A percentile compares a stretch with the other conserved stretches of the same genome.
Conservation (phyloP, 1,140 invertebrate species). For the Drosophila baimaii region DNA sequence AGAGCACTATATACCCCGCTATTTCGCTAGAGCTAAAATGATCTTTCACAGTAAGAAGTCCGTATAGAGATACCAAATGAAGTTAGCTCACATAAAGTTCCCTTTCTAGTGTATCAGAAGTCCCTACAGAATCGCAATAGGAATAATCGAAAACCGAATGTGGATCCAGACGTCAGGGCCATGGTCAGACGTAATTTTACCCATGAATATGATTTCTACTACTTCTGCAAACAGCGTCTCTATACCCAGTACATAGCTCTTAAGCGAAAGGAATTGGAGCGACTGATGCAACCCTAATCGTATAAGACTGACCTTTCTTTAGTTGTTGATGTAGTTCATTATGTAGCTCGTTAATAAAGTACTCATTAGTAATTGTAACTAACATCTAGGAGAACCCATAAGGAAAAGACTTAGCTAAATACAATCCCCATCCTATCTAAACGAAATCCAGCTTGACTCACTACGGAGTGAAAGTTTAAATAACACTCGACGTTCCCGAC, state of each 20-base stretch:
- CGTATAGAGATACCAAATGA: no score
- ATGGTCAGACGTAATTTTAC: slow-evolving; percentile 93
- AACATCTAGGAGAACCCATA: slow-evolving; percentile 16
- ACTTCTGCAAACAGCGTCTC: slow-evolving; percentile 93
- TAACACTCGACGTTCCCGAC: slow-evolving; percentile 89
- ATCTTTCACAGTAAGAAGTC: slow-evolving; percentile 63
- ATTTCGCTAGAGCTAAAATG: slow-evolving; percentile 90
- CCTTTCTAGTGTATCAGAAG: slow-evolving; percentile 85
- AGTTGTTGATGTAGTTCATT: slow-evolving; percentile 16
- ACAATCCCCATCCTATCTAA: neutral
- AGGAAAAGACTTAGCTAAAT: neutral
- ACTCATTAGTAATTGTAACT: slow-evolving; percentile 47
- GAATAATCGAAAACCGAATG: slow-evolving; percentile 83
- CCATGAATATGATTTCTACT: slow-evolving; percentile 94
- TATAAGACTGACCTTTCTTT: slow-evolving; percentile 28
- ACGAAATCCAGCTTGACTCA: slow-evolving; percentile 27
- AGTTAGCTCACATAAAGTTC: slow-evolving; percentile 86
- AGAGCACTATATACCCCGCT: slow-evolving; percentile 92
- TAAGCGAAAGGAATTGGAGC: slow-evolving; percentile 52
- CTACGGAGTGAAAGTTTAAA: slow-evolving; percentile 86
- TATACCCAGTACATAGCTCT: slow-evolving; percentile 91
- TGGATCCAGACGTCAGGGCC: slow-evolving; percentile 92
- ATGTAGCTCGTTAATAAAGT: slow-evolving; percentile 86
- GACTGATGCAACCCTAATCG: neutral
- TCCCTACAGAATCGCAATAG: slow-evolving; percentile 67